These are phyloP conservation scores for Hybognathus amarus DNA, from an alignment of 2,797 vertebrate genomes.

Conservation along the genomic window DNA sequence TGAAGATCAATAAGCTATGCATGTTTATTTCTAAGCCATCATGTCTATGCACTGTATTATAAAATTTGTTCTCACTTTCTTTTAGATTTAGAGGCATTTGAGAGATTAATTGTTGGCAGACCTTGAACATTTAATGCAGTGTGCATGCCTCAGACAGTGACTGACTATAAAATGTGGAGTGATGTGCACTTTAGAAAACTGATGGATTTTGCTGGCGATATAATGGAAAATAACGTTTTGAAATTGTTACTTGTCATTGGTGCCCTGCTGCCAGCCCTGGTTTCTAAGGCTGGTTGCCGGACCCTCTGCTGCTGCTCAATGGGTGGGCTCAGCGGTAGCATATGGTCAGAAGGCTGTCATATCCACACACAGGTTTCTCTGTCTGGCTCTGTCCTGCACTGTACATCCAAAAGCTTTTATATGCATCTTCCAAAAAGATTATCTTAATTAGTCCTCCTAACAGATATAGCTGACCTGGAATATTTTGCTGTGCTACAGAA, in stretches of 20 bases:
- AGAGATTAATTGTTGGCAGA: background rate
- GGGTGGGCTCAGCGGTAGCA: slow-evolving; percentile 53
- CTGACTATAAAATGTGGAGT: slow-evolving; percentile 6
- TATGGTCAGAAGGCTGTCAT: slow-evolving; percentile 55
- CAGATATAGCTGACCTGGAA: background rate
- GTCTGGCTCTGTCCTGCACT: background rate
- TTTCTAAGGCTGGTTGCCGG: slow-evolving; percentile 22
- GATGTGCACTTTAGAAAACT: slow-evolving; percentile 15
- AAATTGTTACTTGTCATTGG: slow-evolving; percentile 35
- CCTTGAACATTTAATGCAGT: background rate
- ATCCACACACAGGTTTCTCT: slow-evolving; percentile 47
- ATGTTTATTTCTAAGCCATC: background rate
- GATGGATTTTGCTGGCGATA: background rate
- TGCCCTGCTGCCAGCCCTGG: slow-evolving; percentile 21
- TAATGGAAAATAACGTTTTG: background rate
- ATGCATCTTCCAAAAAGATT: background rate
- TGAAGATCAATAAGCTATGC: background rate
- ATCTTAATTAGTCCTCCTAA: slow-evolving; percentile 19
- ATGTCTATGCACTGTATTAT: background rate
- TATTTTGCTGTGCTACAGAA: background rate
- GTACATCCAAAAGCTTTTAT: slow-evolving; percentile 17
- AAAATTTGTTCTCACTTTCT: background rate
- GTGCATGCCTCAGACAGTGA: background rate
- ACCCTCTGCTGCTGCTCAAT: slow-evolving; percentile 33
- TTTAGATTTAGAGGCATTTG: background rate